phyloP scores from a whole-genome alignment of 2,797 vertebrate genomes.

The Fistularia commersonii region DNA sequence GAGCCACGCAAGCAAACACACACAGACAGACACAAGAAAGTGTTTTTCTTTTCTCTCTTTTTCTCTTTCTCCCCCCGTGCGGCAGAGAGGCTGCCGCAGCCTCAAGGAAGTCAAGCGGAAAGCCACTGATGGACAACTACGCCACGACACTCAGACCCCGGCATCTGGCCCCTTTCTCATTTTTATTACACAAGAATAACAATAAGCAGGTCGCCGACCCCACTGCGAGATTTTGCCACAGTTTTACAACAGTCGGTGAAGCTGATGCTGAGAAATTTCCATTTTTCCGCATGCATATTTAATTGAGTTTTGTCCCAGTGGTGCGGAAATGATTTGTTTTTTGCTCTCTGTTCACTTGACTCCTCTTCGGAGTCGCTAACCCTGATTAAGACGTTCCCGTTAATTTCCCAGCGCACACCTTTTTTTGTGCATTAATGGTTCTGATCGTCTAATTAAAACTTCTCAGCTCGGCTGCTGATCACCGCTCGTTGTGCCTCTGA shows the following conservation, averaged over 20 bases:
- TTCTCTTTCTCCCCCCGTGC: constrained; percentile 9
- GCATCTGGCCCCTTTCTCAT: constrained; percentile 77
- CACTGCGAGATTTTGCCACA: constrained; percentile 74
- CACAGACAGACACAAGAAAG: constrained; percentile 47
- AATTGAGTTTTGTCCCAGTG: constrained; percentile 87
- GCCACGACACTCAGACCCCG: constrained; percentile 67
- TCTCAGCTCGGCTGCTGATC: constrained; percentile 86
- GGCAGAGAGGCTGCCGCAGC: constrained; percentile 45
- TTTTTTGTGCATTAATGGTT: constrained; percentile 89
- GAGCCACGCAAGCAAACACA: constrained; percentile 50
- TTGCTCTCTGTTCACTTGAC: constrained; percentile 88
- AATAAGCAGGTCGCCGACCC: constrained; percentile 82
- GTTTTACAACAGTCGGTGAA: constrained; percentile 78
- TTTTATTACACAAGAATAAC: constrained; percentile 85
- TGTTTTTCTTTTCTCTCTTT: constrained; percentile 34
- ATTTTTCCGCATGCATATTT: constrained; percentile 86
- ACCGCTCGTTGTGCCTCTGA: constrained; percentile 85
- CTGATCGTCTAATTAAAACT: constrained; percentile 89
- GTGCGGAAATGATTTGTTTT: constrained; percentile 89
- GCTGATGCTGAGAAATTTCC: constrained; percentile 82
- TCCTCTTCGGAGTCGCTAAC: constrained; percentile 87
- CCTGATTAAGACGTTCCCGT: constrained; percentile 88
- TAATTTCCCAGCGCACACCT: constrained; percentile 88
- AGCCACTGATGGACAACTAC: constrained; percentile 75
- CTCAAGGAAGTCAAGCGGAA: constrained; percentile 72